These are phyloP conservation scores for Pectinophora gossypiella DNA, from an alignment of 1,140 invertebrate genomes.

Conservation along the genomic window DNA sequence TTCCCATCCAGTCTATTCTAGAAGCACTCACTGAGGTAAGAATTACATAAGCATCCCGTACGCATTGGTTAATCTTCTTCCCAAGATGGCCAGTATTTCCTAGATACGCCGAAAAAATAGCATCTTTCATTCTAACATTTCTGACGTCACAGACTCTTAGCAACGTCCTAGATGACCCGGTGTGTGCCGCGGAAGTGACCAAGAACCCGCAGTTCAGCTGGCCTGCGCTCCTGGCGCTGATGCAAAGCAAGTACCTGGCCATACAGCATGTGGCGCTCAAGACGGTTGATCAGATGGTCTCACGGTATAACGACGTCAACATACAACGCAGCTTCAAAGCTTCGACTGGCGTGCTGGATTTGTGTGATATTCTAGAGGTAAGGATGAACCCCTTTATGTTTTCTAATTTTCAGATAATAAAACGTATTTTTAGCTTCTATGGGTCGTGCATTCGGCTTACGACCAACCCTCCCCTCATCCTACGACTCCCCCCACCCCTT, in stretches of 20 bases:
- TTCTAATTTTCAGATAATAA: too few species aligned
- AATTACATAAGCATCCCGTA: neutral
- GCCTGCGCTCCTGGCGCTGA: slow-evolving; percentile 49
- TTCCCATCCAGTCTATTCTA: too few species aligned
- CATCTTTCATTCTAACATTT: too few species aligned
- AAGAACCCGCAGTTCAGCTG: slow-evolving; percentile 64
- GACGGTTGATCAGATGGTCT: slow-evolving; percentile 58
- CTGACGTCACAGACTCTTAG: neutral
- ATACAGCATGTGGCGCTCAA: slow-evolving; percentile 55
- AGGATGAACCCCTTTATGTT: too few species aligned
- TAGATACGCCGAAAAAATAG: too few species aligned
- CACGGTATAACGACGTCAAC: slow-evolving; percentile 51
- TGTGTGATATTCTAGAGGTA: slow-evolving; percentile 61
- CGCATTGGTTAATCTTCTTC: too few species aligned
- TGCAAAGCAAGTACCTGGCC: slow-evolving; percentile 60
- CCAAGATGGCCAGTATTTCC: too few species aligned
- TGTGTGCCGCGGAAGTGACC: slow-evolving; percentile 62
- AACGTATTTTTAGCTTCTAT: too few species aligned
- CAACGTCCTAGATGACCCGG: slow-evolving; percentile 53
- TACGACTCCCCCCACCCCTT: too few species aligned
- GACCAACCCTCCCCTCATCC: too few species aligned
- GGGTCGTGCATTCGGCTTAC: too few species aligned
- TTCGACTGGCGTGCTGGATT: slow-evolving; percentile 56
- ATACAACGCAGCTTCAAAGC: slow-evolving; percentile 58
- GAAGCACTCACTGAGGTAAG: too few species aligned